These are phyloP conservation scores for Zaprionus tsacasi DNA, from an alignment of 1,140 invertebrate genomes.

Conservation along the genomic window DNA sequence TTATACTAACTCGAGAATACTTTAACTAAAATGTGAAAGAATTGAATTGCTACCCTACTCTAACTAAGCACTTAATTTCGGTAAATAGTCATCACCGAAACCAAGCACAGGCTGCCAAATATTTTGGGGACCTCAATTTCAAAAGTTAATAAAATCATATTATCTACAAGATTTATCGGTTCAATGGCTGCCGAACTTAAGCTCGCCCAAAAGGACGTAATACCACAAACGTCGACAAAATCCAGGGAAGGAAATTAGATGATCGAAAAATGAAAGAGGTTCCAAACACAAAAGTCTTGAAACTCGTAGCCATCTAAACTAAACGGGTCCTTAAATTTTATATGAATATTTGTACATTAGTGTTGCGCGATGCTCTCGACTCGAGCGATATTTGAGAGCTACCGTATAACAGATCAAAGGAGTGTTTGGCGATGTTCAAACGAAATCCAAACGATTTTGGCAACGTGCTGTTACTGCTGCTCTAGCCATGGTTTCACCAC, in stretches of 20 bases:
- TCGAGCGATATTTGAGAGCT: constrained; percentile 67
- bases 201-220: constrained; percentile 56
- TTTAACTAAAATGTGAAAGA: neutral
- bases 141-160: constrained; percentile 81
- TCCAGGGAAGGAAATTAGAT: constrained; percentile 24
- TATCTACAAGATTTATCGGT: constrained; percentile 78
- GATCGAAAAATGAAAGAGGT: constrained; percentile 20
- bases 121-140: constrained; percentile 78
- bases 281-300: constrained; percentile 20
- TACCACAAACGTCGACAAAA: constrained; percentile 47
- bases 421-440: too few species aligned
- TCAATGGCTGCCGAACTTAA: constrained; percentile 55
- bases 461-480: constrained; percentile 65
- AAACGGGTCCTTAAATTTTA: constrained; percentile 65
- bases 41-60: neutral
- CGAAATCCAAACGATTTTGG: constrained; percentile 46
- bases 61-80: too few species aligned
- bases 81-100: too few species aligned
- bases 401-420: constrained; percentile 61
- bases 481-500: constrained; percentile 79
- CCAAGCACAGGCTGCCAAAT: constrained; percentile 67
- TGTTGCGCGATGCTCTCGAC: constrained; percentile 25
- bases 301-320: constrained; percentile 59
- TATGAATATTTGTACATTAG: constrained; percentile 83
- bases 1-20: neutral